Evolutionary conservation across 2,797 vertebrate species (phyloP).

Genomic region (Sarcoramphus papa): DNA sequence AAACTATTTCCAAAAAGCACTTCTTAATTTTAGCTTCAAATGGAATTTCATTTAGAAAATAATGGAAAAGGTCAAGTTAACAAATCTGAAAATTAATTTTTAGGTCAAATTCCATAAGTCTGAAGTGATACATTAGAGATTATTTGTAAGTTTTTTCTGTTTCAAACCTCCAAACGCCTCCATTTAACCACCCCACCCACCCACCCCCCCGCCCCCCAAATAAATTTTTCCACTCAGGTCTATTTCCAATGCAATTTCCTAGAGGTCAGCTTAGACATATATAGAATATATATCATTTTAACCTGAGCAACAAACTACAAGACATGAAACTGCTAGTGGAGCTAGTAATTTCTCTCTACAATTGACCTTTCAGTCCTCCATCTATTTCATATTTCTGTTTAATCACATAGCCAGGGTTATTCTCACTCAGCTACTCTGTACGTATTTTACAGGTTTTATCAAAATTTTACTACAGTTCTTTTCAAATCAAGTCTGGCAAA

Average conservation of each 20-base stretch:
- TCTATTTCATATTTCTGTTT: constrained; percentile 30
- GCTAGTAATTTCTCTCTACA: constrained; percentile 30
- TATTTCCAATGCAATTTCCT: constrained; percentile 13
- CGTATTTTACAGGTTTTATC: background rate
- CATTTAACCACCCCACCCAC: background rate
- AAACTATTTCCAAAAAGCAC: background rate
- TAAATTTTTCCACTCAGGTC: background rate
- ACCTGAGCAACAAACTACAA: constrained; percentile 4
- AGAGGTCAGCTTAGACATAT: background rate
- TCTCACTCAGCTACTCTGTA: background rate
- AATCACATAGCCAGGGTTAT: background rate
- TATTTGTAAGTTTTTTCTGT: background rate
- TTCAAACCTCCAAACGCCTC: background rate
- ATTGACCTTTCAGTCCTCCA: constrained; percentile 36
- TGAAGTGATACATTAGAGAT: background rate
- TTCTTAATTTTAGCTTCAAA: background rate
- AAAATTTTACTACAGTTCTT: background rate
- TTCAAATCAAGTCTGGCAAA: background rate
- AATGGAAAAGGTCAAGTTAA: background rate
- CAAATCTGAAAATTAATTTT: background rate
- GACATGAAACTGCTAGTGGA: background rate
- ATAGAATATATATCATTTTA: constrained; percentile 34
- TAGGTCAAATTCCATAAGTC: background rate
- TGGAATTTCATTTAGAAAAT: background rate
- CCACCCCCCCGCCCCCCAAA: background rate